Evolutionary conservation across 2,113 vertebrate genomes (phyloP).

Genomic region (Lontra canadensis): DNA sequence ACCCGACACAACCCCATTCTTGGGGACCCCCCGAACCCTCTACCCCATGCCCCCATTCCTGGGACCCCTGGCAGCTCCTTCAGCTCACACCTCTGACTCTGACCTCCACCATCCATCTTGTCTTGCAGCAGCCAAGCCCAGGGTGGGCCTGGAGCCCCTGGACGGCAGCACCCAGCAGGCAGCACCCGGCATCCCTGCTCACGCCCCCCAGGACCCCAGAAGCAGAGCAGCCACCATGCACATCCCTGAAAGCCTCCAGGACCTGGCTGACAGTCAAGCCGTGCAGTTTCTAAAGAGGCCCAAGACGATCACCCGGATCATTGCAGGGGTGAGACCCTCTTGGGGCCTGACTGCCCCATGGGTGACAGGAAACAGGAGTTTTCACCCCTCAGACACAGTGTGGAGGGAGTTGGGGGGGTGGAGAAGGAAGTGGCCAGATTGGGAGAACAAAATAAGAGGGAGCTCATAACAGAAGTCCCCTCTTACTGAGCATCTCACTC

Average conservation of each 20-base stretch:
- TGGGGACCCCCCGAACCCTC: neutral
- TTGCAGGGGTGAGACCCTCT: constrained; percentile 76
- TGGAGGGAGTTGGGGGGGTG: accelerated
- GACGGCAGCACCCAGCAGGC: neutral
- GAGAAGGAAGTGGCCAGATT: neutral
- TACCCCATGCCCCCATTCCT: neutral
- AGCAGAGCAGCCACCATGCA: constrained; percentile 38
- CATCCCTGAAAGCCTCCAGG: constrained; percentile 62
- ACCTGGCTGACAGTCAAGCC: constrained; percentile 61
- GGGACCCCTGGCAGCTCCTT: neutral
- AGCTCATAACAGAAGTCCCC: neutral
- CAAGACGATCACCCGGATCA: constrained; percentile 60
- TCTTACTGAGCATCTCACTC: neutral
- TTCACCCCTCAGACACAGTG: neutral
- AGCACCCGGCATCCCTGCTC: neutral
- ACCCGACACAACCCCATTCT: too few relatives aligned
- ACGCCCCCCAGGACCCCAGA: accelerated
- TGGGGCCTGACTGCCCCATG: neutral
- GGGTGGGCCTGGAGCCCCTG: neutral
- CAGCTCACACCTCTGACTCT: neutral
- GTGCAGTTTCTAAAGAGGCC: constrained; percentile 77
- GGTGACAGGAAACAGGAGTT: neutral
- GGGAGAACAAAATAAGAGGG: neutral
- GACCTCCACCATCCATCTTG: neutral
- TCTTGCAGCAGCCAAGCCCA: neutral